Base-by-base conservation (phyloP, 2,888 invertebrate genomes). In the Torymus tubicola region DNA sequence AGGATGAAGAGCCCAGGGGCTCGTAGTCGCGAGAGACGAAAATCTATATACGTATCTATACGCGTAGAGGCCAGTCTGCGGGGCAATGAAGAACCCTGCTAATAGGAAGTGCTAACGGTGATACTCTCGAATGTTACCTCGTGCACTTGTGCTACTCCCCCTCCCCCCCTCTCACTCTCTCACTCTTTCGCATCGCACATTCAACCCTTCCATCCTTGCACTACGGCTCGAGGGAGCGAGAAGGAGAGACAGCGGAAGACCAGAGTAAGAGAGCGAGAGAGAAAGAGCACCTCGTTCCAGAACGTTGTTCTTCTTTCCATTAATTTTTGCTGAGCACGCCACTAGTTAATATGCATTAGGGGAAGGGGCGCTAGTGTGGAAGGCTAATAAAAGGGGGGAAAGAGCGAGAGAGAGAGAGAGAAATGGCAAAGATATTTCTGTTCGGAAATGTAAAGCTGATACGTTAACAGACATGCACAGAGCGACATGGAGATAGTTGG, bases 341-440 rank as follows among this genome's bases (percentile, higher is more conserved):
- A 85, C 88, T 89, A 86, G 88, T 89, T 88, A 88, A 88, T 88
- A 89, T 89, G 89, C 89, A 89, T 89, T 89, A 88, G 87, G 87
- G 87, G 50, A 42, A 65, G 53, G 65, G 65, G 63, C 0, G 10
- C 31, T n/a, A 16, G 57, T 61, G 13, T 1, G n/a, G 8, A n/a
- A 53, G 52, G 14, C 52, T 77, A 58, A 64, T 77, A 60, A 70
- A 71, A 31, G n/a, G 61, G 53, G 16, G 42, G 24, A 16, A 63
- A n/a, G n/a, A n/a, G n/a, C n/a, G 50, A n/a, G 10, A 0, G 60
- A n/a, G 11, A 63, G 50, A n/a, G 10, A 0, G 60, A n/a, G 11
- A n/a, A 14, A 16, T 10, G 13, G 52, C 52, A 57, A 55, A 2
- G 42, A 10, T 31, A 57, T 13, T 42, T 42, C 42, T 18, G 73